Conservation (phyloP, 2,888 invertebrate genomes). For the Drosophila kuntzei region DNA sequence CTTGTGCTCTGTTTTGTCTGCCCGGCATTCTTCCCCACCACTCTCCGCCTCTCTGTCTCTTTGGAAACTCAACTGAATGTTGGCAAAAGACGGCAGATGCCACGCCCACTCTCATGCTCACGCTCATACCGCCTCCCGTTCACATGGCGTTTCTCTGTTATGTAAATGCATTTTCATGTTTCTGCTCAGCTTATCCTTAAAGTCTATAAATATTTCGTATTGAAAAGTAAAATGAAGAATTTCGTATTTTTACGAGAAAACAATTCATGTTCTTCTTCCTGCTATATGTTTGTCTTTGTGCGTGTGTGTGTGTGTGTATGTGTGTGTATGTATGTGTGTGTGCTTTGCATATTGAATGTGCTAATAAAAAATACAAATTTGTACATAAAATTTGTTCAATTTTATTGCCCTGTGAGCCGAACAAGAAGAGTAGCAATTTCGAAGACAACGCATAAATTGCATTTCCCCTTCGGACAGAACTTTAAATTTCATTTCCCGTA, state of each 20-base stretch:
- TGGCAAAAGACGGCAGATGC: conserved; percentile 43
- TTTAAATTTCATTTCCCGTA: conserved; percentile 3
- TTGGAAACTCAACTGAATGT: conserved; percentile 34
- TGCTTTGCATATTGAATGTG: conserved; percentile 69
- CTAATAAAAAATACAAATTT: conserved; percentile 77
- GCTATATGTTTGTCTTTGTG: neutral
- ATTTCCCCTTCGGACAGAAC: conserved; percentile 25
- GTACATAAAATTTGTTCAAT: conserved; percentile 72
- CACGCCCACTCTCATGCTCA: conserved; percentile 21
- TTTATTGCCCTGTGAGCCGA: conserved; percentile 60
- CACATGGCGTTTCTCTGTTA: conserved; percentile 45
- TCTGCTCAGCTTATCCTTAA: conserved; percentile 73
- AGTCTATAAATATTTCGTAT: conserved; percentile 78
- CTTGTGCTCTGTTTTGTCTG: conserved; percentile 54
- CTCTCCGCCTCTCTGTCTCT: conserved; percentile 6
- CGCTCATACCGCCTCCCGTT: neutral
- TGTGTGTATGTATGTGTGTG: conserved; percentile 35
- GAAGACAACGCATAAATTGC: conserved; percentile 44
- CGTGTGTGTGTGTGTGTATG: neutral
- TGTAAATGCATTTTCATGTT: conserved; percentile 80
- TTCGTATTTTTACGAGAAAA: conserved; percentile 64
- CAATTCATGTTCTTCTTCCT: conserved; percentile 53
- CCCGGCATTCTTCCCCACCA: conserved; percentile 24
- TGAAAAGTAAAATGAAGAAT: conserved; percentile 73
- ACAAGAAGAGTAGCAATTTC: conserved; percentile 39